Evolutionary conservation across 2,888 invertebrate species (phyloP).

Genomic region (Nasonovia ribisnigri): DNA sequence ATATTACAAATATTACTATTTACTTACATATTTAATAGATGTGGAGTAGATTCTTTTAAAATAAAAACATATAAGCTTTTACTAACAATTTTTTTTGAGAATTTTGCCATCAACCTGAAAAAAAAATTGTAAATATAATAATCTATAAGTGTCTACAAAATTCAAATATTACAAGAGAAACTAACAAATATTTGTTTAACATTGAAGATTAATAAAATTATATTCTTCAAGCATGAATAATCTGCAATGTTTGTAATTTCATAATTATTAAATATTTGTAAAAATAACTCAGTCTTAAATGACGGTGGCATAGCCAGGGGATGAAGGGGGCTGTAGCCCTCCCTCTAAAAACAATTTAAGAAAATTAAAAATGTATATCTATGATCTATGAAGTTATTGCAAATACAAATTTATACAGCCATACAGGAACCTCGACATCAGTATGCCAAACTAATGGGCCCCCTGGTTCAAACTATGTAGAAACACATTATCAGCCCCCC

Average conservation of each 20-base stretch:
- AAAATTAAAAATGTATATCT: no score
- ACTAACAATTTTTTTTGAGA: slow-evolving; percentile 93
- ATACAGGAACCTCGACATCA: no score
- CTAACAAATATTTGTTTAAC: slow-evolving; percentile 65
- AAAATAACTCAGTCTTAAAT: neutral
- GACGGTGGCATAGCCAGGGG: no score
- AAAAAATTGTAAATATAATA: slow-evolving; percentile 62
- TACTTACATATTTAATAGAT: slow-evolving; percentile 82
- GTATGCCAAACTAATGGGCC: no score
- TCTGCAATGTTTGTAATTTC: neutral
- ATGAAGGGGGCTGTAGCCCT: no score
- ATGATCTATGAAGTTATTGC: no score
- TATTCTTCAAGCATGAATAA: neutral
- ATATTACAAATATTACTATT: neutral
- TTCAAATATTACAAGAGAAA: neutral
- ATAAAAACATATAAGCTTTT: slow-evolving; percentile 96
- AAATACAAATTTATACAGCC: no score
- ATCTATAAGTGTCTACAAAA: neutral
- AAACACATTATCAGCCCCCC: no score
- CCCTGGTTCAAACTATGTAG: no score
- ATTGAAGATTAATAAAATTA: neutral
- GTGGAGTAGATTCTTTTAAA: slow-evolving; percentile 86
- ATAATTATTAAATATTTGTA: neutral
- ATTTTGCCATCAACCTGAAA: slow-evolving; percentile 94
- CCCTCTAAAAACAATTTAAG: no score